phyloP scores from a whole-genome alignment of 2,888 invertebrate species.

The Eupithecia exiguata region DNA sequence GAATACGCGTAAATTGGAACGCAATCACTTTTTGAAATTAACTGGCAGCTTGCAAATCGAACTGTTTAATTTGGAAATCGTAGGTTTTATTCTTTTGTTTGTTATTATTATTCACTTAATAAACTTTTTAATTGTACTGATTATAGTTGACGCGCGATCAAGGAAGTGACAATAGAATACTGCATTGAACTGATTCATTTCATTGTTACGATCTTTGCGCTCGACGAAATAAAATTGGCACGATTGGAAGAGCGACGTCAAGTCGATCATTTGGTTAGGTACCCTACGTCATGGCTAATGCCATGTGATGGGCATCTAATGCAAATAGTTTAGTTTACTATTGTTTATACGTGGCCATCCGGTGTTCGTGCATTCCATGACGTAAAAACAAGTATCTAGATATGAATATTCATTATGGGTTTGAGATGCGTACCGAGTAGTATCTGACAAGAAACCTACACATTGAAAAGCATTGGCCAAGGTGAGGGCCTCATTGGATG shows the following conservation, averaged over 20 bases:
- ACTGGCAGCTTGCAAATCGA: slow-evolving; percentile 28
- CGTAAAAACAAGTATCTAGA: slow-evolving; percentile 36
- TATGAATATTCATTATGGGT: slow-evolving; percentile 38
- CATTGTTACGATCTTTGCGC: slow-evolving; percentile 37
- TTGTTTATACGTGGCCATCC: slow-evolving; percentile 44
- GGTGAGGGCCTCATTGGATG: background rate
- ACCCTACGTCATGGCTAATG: slow-evolving; percentile 41
- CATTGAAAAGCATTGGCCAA: slow-evolving; percentile 5
- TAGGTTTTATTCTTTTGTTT: background rate
- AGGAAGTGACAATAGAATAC: slow-evolving; percentile 54
- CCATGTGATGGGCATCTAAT: slow-evolving; percentile 40
- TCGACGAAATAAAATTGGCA: slow-evolving; percentile 51
- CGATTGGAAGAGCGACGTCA: slow-evolving; percentile 48
- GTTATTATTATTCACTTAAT: background rate
- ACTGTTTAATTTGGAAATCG: background rate
- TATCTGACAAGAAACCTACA: background rate
- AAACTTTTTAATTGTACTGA: background rate
- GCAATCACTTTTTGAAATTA: slow-evolving; percentile 25
- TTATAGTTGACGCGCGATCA: slow-evolving; percentile 34
- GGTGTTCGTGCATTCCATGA: slow-evolving; percentile 44
- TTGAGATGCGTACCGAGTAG: slow-evolving; percentile 19
- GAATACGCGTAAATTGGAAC: slow-evolving; percentile 39
- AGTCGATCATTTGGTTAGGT: slow-evolving; percentile 45
- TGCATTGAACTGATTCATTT: slow-evolving; percentile 47
- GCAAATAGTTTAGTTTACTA: slow-evolving; percentile 43